phyloP scores from a whole-genome alignment of 2,797 vertebrate genomes.

The Petrocephalus schoutedeni region DNA sequence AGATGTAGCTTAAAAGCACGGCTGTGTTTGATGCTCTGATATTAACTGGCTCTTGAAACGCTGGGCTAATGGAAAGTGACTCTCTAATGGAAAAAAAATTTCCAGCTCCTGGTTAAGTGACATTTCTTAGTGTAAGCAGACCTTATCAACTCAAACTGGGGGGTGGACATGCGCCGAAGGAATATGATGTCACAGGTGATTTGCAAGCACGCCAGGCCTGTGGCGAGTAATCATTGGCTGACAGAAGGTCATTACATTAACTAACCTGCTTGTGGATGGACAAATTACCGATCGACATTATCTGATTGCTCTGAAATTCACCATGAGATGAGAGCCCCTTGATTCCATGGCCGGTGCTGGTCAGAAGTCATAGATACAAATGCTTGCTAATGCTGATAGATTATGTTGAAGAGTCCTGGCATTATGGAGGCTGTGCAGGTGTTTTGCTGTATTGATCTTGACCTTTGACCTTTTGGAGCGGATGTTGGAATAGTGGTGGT shows the following conservation, averaged over 20 bases:
- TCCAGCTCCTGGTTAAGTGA: background rate
- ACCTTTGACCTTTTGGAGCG: constrained; percentile 6
- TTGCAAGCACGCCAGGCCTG: background rate
- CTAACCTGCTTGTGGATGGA: background rate
- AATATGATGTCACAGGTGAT: background rate
- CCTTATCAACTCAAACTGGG: background rate
- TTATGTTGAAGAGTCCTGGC: background rate
- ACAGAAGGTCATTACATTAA: background rate
- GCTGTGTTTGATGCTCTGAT: background rate
- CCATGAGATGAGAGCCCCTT: background rate
- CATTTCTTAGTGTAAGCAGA: background rate
- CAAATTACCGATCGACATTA: constrained; percentile 21
- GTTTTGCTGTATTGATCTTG: constrained; percentile 15
- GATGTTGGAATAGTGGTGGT: background rate
- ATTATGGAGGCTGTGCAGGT: background rate
- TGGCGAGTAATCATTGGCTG: background rate
- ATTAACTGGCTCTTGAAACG: background rate
- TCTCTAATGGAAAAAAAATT: background rate
- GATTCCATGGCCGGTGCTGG: background rate
- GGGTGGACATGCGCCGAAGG: background rate
- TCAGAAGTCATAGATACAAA: background rate
- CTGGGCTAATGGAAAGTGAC: background rate
- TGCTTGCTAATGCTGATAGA: constrained; percentile 12
- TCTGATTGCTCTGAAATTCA: constrained; percentile 7
- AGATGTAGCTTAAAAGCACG: background rate